These are phyloP conservation scores for Neoascia interrupta DNA, from an alignment of 2,888 invertebrate genomes.

Conservation along the genomic window DNA sequence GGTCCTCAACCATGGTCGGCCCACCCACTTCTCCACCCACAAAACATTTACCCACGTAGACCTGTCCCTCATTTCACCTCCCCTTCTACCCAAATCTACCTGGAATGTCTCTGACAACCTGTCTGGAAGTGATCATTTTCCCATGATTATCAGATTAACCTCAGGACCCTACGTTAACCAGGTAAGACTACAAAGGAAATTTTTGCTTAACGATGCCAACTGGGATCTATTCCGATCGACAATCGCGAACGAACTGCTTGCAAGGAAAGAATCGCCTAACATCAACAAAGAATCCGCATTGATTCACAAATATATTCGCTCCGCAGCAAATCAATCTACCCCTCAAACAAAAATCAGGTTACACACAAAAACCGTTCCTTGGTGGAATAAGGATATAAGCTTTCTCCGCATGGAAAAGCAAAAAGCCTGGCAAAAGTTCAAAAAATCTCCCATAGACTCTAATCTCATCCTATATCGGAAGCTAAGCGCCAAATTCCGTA, in stretches of 20 bases:
- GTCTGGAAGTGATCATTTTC: constrained; percentile 17
- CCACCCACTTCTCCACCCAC: no score
- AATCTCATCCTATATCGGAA: background rate
- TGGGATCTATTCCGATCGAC: constrained; percentile 1
- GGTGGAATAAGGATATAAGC: constrained; percentile 10
- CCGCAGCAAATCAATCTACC: no score
- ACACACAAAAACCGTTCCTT: constrained; percentile 1
- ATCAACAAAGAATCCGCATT: no score
- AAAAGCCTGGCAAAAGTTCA: constrained; percentile 2
- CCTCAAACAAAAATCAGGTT: constrained; percentile 4
- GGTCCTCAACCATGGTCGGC: constrained; percentile 26
- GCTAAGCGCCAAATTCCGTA: background rate
- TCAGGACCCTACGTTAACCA: background rate
- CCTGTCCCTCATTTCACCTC: constrained; percentile 7
- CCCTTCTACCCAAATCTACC: constrained; percentile 3
- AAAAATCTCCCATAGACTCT: background rate
- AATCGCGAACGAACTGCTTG: background rate
- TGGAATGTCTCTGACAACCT: constrained; percentile 4
- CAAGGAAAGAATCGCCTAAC: no score
- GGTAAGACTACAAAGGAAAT: background rate
- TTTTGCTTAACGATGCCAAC: constrained; percentile 1
- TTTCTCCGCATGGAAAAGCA: constrained; percentile 3
- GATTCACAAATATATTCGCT: no score
- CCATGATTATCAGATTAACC: background rate
- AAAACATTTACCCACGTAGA: constrained; percentile 32